These are phyloP conservation scores for Astropecten irregularis DNA, from an alignment of 53 echinoderm and acorn worm genomes.

Conservation along the genomic window DNA sequence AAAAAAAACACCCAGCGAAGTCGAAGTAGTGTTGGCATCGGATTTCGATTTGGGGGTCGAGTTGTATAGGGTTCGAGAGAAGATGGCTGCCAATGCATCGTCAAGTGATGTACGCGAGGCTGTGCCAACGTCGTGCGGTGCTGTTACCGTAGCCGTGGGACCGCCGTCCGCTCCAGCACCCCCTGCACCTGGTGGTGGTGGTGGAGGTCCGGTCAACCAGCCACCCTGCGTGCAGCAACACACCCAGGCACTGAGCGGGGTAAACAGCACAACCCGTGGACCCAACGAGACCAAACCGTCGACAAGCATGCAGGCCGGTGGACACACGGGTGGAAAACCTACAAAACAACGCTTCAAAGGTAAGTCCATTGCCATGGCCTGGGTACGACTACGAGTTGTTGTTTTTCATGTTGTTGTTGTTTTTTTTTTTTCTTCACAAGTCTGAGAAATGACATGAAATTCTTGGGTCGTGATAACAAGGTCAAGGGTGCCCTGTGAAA, in stretches of 20 bases:
- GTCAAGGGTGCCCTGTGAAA: constrained; percentile 34
- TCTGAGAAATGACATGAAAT: not conserved
- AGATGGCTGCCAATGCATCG: constrained; percentile 61
- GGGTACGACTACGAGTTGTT: not conserved
- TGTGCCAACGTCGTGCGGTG: constrained; percentile 46
- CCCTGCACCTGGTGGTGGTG: constrained; percentile 46
- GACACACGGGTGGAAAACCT: constrained; percentile 35
- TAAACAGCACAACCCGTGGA: constrained; percentile 64
- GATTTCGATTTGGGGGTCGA: constrained; percentile 21
- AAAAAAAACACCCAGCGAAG: too few species aligned
- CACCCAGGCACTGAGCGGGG: constrained; percentile 48
- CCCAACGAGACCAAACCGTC: constrained; percentile 61
- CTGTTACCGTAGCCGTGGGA: constrained; percentile 7
- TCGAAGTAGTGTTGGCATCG: constrained; percentile 25
- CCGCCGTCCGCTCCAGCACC: constrained; percentile 37
- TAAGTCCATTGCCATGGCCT: not conserved
- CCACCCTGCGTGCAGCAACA: constrained; percentile 45
- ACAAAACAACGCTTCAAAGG: constrained; percentile 65
- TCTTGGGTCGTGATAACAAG: constrained; percentile 28
- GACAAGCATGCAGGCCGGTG: constrained; percentile 50
- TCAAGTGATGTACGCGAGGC: constrained; percentile 55
- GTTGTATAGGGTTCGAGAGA: constrained; percentile 21
- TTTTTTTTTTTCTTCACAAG: too few species aligned
- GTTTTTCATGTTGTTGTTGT: too few species aligned
- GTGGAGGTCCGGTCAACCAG: constrained; percentile 53